A percentile compares a stretch with the other conserved stretches of the same genome.
phyloP scores from a whole-genome alignment of 1,140 invertebrate genomes.

The Mesaphorura yosii region DNA sequence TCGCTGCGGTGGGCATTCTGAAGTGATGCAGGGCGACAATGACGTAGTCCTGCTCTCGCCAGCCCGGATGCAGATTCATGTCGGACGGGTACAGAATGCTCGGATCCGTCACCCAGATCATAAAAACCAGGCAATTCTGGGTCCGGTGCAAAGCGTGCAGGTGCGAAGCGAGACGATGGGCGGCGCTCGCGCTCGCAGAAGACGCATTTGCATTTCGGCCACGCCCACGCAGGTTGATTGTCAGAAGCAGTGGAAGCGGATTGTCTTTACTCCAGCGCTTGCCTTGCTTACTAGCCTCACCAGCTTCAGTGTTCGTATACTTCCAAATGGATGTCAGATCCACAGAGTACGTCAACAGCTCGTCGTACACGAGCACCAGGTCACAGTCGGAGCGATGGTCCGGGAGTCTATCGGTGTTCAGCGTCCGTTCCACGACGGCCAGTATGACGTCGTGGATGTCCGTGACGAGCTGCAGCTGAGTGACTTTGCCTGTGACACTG shows the following conservation, averaged over 20 bases:
- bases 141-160: not conserved
- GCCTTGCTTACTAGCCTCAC: not conserved
- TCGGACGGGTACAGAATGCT: not conserved
- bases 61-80: constrained; percentile 1
- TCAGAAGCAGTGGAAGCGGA: not conserved
- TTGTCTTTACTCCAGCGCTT: not conserved
- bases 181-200: not conserved
- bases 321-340: not conserved
- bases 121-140: not conserved
- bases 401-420: too few relatives aligned
- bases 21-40: not conserved
- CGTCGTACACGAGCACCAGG: not conserved
- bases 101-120: not conserved
- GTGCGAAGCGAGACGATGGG: not conserved
- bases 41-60: not conserved
- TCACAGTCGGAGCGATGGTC: too few relatives aligned
- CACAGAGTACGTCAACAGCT: not conserved
- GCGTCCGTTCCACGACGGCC: too few relatives aligned
- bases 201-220: not conserved
- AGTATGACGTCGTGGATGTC: too few relatives aligned
- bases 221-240: not conserved
- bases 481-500: too few relatives aligned
- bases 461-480: too few relatives aligned
- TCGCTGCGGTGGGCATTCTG: not conserved
- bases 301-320: not conserved